Evolutionary conservation across 2,888 invertebrate species (phyloP), one percentile per base, ranked within the genome.

Genomic region (Rhamphomyia laevipes): DNA sequence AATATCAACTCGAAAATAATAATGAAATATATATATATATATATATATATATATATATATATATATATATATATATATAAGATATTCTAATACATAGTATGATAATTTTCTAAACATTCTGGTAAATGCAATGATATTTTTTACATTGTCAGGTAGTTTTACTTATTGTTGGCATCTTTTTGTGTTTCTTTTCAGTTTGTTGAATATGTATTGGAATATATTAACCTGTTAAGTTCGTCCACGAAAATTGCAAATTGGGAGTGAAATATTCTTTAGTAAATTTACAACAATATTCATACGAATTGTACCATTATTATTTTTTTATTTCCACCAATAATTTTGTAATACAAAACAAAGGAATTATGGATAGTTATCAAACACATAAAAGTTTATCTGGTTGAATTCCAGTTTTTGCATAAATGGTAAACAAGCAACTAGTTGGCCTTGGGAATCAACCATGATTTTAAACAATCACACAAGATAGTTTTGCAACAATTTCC

Each of bases 391-490:
- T 3, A 27, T 13, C 31, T 48, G 38, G 38, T 35, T 23, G 15
- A 41, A 46, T 17, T 41, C 46, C 40, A 46, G 31, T 35, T 49
- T 45, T 46, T 16, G 21, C 23, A n/a, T 43, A 27, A 46, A 23
- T 10, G 49, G 43, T 37, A 46, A 50, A 43, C 43, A 46, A 9
- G 46, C 37, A 37, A 42, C 18, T 21, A 45, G 40, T 21, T 49
- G 45, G 21, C 45, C 45, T n/a, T 49, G 41, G 17, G 13, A 16
- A 49, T 46, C 46, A 33, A 49, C 46, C 27, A 31, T 42, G 33
- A 33, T 42, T 46, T 16, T 46, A 49, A 13, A 46, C 49, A 16
- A 46, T 41, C 11, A 49, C 37, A 35, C 46, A 49, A 9, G 38
- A 41, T 15, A 42, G 46, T 27, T 43, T 49, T 46, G 46, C 18